A percentile compares a stretch with the other conserved stretches of the same genome.
These are phyloP conservation scores for Eulemur rufifrons DNA, from an alignment of 2,113 vertebrate genomes.

Conservation along the genomic window DNA sequence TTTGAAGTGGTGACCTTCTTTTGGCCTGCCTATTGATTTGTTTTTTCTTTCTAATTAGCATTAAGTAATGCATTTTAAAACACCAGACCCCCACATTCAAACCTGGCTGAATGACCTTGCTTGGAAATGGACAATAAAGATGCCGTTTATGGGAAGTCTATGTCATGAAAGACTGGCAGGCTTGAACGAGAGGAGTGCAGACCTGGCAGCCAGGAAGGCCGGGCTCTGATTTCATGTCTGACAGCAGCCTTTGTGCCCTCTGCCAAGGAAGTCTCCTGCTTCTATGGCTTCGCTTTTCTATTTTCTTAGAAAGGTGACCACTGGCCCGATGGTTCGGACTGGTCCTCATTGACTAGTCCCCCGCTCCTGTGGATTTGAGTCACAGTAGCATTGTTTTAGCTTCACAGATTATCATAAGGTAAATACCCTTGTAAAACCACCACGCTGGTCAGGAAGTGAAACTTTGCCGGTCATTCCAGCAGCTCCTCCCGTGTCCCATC, in stretches of 20 bases:
- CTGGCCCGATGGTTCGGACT: background rate
- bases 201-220: background rate
- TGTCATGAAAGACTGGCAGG: constrained; percentile 38
- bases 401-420: background rate
- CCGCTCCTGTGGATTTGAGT: background rate
- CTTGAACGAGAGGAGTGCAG: background rate
- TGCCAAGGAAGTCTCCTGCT: constrained; percentile 37
- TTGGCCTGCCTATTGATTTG: background rate
- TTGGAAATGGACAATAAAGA: constrained; percentile 35
- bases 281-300: background rate
- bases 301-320: constrained; percentile 30
- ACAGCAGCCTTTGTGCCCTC: constrained; percentile 73
- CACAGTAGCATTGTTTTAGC: constrained; percentile 23
- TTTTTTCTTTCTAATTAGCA: background rate
- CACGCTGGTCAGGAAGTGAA: background rate
- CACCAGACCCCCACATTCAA: background rate
- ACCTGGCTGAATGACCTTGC: constrained; percentile 7
- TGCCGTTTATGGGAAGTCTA: constrained; percentile 8
- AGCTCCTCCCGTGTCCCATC: background rate
- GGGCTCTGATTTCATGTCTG: constrained; percentile 64
- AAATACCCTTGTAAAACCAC: background rate
- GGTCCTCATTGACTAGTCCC: background rate
- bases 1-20: background rate
- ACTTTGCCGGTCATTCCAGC: background rate
- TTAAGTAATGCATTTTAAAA: constrained; percentile 21